Evolutionary conservation across 1,140 invertebrate genomes (phyloP), one percentile per base, ranked within the genome.

Genomic region (Neodiprion fabricii): DNA sequence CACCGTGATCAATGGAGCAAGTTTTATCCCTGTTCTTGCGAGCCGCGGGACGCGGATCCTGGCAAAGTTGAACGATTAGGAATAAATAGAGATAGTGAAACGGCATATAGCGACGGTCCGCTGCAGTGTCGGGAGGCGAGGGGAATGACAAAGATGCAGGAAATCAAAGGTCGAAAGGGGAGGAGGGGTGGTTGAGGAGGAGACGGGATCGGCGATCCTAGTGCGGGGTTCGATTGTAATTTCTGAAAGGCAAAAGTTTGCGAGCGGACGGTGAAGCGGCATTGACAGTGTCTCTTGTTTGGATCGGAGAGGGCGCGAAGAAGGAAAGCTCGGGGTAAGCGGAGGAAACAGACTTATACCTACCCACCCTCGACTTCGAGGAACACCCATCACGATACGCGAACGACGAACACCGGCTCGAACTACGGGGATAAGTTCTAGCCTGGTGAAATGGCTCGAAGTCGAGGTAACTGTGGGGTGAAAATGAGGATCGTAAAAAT

Each of bases 401-500:
- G n/a, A 61, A 9, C 28, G 53, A 61, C 53, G 53, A 17, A 61
- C 53, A 12, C 53, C n/a, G 53, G 53, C 53, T 61, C 53, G n/a
- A 61, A 61, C 53, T 61, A 61, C 53, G 67, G 23, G 21, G 12
- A 65, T 11, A 69, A 69, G 11, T 69, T 69, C 12, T 69, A 11
- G 12, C 14, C 14, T 12, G 21, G 67, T 69, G 21, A 69, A 69
- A 69, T 47, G 67, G 67, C 67, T 47, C 21, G 67, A 23, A 69
- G 67, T 11, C 21, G 12, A 69, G 40, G 21, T 69, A 69, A 69
- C 67, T 21, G 67, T 69, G 67, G 11, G 67, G 67, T 47, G 67
- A 69, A 47, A 69, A 69, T 69, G 14, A 69, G 67, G 5, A 21
- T 69, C 67, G 67, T 69, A 69, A 69, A 69, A 69, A 23, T 69